Evolutionary conservation across 2,888 invertebrate species (phyloP), one percentile per base, ranked within the genome.

Genomic region (Maniola hyperantus): DNA sequence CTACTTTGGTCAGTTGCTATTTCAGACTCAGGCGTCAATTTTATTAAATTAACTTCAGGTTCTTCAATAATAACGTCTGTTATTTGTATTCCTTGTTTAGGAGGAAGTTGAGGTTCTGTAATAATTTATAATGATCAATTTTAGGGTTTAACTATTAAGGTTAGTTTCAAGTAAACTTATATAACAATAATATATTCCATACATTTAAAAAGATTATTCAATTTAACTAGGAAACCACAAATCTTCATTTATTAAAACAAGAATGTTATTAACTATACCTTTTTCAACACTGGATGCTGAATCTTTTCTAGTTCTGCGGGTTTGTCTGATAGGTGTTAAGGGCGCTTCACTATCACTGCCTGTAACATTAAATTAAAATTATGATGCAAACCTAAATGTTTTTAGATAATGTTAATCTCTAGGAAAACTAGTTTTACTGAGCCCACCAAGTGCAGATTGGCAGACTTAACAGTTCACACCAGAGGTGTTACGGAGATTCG

Each of bases 261-360:
- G 15, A 15, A 34, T n/a, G n/a, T 33, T 36, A 26, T 26, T 26
- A 26, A 26, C 2, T 42, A 46, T 80, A 91, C 91, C 88, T 80
- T 85, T 87, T 68, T 91, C 90, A 73, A 85, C 70, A 77, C 82
- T 89, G 13, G 89, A 83, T 64, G 84, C 71, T 5, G 91, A 92
- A 72, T 88, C 84, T 70, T 85, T 90, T 64, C 87, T 83, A 11
- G 87, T 86, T 71, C 83, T 80, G 72, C 87, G 82, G 11, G 78
- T 77, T 69, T 78, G 78, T 69, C 81, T 81, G 8, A 72, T 79
- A 46, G 91, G 89, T 66, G 91, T 89, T 4, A 77, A 44, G 39
- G 83, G 71, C 42, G 82, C 71, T 77, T 91, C 91, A 74, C 75
- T 86, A 63, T 91, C 91, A 80, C 91, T 91, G n/a, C 87, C 91